Percentiles rank a stretch among this genome's conserved stretches.
These are phyloP conservation scores for Silurus meridionalis DNA, from an alignment of 2,113 vertebrate genomes.

Conservation along the genomic window DNA sequence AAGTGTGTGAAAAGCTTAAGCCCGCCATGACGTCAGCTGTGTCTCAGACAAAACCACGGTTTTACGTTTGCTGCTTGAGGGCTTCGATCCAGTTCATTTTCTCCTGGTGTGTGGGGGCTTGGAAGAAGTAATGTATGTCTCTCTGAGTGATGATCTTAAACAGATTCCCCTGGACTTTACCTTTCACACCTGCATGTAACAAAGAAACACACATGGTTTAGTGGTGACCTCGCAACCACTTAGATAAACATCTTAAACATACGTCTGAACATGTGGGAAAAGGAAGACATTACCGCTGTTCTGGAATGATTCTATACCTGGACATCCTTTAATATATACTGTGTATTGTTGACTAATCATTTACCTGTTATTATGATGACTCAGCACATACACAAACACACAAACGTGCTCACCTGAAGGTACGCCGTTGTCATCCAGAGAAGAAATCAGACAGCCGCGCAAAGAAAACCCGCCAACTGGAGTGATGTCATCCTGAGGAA, in stretches of 20 bases:
- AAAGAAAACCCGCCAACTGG: constrained; percentile 89
- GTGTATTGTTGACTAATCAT: neutral
- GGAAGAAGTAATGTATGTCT: constrained; percentile 88
- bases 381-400: constrained; percentile 6
- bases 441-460: constrained; percentile 87
- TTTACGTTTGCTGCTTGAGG: constrained; percentile 79
- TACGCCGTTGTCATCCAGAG: constrained; percentile 88
- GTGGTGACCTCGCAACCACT: neutral
- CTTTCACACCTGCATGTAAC: constrained; percentile 83
- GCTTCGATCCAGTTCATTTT: constrained; percentile 89
- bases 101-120: constrained; percentile 85
- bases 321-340: neutral
- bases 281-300: neutral
- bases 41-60: no score
- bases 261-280: neutral
- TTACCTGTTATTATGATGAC: constrained; percentile 1
- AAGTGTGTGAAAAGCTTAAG: neutral
- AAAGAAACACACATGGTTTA: neutral
- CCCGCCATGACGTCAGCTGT: neutral
- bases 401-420: constrained; percentile 79
- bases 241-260: neutral
- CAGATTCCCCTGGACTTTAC: constrained; percentile 92
- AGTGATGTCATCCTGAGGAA: constrained; percentile 82
- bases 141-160: constrained; percentile 95
- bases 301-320: neutral